phyloP scores from a whole-genome alignment of 2,113 vertebrate species.

The Rhinoptilus africanus region DNA sequence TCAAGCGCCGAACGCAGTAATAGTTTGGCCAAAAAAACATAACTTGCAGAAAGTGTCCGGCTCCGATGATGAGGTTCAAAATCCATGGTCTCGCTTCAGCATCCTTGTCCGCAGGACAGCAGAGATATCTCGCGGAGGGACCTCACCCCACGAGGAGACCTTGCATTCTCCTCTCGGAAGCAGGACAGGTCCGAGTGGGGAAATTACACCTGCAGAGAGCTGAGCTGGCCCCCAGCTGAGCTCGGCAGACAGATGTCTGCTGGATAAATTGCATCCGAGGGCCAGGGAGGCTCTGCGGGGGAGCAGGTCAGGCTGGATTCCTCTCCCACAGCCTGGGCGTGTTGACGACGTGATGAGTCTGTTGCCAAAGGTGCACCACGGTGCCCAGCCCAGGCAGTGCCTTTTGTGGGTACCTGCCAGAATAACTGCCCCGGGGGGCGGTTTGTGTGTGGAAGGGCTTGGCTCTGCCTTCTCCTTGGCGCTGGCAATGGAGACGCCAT shows the following conservation, averaged over 20 bases:
- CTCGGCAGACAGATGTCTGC: constrained; percentile 48
- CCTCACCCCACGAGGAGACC: background rate
- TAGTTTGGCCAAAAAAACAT: background rate
- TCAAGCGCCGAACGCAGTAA: background rate
- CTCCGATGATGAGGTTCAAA: background rate
- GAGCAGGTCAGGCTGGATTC: constrained; percentile 53
- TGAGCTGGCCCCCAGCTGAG: background rate
- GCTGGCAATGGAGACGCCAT: background rate
- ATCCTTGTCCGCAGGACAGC: background rate
- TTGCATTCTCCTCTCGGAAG: fast-evolving
- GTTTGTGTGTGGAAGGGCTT: constrained; percentile 1
- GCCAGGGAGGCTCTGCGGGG: constrained; percentile 2
- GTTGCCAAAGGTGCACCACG: background rate
- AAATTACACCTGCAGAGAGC: background rate
- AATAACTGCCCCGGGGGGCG: background rate
- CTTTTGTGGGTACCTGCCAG: background rate
- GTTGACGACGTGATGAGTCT: background rate
- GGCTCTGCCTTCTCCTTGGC: background rate
- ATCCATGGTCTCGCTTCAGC: fast-evolving
- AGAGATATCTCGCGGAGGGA: background rate
- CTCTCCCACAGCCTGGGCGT: constrained; percentile 57
- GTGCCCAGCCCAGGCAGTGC: constrained; percentile 14
- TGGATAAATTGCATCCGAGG: constrained; percentile 26
- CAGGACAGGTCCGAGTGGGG: background rate
- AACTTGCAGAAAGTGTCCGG: background rate